Conservation (phyloP, 2,113 vertebrate genomes). For the Thamnaconus septentrionalis region DNA sequence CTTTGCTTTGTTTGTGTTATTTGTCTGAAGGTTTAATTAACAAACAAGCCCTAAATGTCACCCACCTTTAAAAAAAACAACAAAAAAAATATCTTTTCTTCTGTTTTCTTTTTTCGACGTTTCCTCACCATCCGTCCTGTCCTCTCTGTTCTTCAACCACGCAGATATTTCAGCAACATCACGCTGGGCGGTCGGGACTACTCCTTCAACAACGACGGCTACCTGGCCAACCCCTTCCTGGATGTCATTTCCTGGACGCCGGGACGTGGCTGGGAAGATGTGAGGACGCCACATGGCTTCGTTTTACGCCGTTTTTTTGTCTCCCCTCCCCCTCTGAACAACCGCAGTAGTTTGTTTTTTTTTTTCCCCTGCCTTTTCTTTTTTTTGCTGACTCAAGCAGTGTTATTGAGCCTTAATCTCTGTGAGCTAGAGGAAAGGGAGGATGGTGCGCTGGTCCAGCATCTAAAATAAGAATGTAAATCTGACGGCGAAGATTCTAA, state of each 20-base stretch:
- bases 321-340: no score
- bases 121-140: constrained; percentile 1
- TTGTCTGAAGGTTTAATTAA: constrained; percentile 42
- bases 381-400: no score
- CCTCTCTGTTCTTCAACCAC: constrained; percentile 6
- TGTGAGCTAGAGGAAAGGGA: no score
- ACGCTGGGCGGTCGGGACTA: constrained; percentile 90
- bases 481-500: constrained; percentile 31
- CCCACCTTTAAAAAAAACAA: neutral
- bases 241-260: constrained; percentile 92
- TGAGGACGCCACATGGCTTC: constrained; percentile 68
- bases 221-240: constrained; percentile 90
- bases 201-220: constrained; percentile 90
- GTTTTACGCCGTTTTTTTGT: no score
- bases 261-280: constrained; percentile 92
- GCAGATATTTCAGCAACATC: constrained; percentile 94
- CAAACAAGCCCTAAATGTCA: constrained; percentile 46
- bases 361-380: no score
- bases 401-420: no score
- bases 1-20: neutral
- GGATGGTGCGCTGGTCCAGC: constrained; percentile 18
- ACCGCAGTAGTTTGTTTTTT: no score
- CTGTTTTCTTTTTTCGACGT: neutral
- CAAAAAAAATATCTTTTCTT: neutral
- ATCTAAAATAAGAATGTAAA: constrained; percentile 27